Conservation (phyloP, 2,888 invertebrate genomes). For the Morpho deidamia region DNA sequence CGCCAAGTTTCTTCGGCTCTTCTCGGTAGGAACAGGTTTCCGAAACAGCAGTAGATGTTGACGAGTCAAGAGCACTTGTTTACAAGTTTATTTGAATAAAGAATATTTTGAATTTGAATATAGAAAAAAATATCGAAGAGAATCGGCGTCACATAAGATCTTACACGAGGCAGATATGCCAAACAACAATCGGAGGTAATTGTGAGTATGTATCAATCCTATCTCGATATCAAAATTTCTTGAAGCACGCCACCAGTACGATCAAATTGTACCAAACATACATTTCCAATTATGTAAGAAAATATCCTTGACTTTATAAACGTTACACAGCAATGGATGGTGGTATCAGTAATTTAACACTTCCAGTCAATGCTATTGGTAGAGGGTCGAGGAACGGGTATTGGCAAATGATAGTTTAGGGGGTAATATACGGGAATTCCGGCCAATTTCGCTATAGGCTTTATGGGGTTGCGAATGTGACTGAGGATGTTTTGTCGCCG, state of each 20-base stretch:
- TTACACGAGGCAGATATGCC: not conserved
- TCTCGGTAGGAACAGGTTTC: too few species aligned
- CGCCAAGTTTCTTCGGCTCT: too few species aligned
- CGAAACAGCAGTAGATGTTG: too few species aligned
- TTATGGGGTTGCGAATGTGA: conserved; percentile 49
- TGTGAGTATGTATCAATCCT: conserved; percentile 73
- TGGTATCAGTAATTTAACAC: not conserved
- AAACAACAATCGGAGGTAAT: conserved; percentile 62
- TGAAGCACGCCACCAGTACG: not conserved
- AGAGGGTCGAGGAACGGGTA: conserved; percentile 24
- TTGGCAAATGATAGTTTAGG: conserved; percentile 50
- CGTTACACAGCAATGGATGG: conserved; percentile 15
- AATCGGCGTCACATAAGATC: too few species aligned
- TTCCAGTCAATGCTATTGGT: not conserved
- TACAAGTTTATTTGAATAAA: too few species aligned
- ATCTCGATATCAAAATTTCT: conserved; percentile 46
- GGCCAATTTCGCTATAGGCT: conserved; percentile 41
- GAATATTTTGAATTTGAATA: too few species aligned
- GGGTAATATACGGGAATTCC: conserved; percentile 51
- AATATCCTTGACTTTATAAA: not conserved
- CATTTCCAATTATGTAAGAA: conserved; percentile 4
- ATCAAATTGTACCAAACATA: not conserved
- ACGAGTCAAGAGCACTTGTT: too few species aligned
- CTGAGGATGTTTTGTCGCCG: conserved; percentile 20
- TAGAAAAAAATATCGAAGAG: too few species aligned